Evolutionary conservation across 37 sponge, comb jelly and placozoan genomes (phyloP).

Genomic region (Crambe crambe): DNA sequence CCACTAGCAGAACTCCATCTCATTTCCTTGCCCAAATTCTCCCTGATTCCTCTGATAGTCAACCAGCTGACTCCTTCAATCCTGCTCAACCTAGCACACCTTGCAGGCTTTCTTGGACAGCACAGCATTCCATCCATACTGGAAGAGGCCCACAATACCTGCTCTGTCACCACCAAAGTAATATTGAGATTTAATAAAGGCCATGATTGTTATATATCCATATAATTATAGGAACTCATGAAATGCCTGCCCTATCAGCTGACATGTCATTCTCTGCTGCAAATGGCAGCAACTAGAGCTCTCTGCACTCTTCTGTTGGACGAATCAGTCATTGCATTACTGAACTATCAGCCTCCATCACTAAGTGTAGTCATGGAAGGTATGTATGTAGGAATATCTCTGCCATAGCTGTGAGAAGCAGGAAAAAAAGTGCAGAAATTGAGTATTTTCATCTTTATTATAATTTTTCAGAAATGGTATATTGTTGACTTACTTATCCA

Average conservation of each 20-base stretch:
- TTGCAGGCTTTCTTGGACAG: constrained; percentile 37
- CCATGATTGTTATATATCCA: too few species aligned
- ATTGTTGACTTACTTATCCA: background rate
- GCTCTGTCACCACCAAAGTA: background rate
- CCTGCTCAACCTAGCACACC: constrained; percentile 37
- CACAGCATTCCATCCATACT: constrained; percentile 39
- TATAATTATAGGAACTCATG: constrained; percentile 15
- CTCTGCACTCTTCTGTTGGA: constrained; percentile 46
- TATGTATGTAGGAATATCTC: background rate
- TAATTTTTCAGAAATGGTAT: too few species aligned
- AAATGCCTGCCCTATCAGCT: constrained; percentile 26
- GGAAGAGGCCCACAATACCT: background rate
- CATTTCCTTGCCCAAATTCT: constrained; percentile 7
- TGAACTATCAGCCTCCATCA: constrained; percentile 26
- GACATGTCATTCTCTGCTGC: constrained; percentile 27
- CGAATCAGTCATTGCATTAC: constrained; percentile 19
- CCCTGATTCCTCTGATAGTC: constrained; percentile 31
- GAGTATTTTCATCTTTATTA: background rate
- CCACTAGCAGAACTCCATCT: constrained; percentile 30
- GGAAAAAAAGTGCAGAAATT: too few species aligned
- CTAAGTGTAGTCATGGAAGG: background rate
- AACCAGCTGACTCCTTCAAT: constrained; percentile 35
- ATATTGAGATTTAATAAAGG: too few species aligned
- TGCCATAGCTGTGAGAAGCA: too few species aligned
- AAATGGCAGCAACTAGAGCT: constrained; percentile 38